Conservation (phyloP, 1,140 invertebrate species). For the Diploscapter pachys region DNA sequence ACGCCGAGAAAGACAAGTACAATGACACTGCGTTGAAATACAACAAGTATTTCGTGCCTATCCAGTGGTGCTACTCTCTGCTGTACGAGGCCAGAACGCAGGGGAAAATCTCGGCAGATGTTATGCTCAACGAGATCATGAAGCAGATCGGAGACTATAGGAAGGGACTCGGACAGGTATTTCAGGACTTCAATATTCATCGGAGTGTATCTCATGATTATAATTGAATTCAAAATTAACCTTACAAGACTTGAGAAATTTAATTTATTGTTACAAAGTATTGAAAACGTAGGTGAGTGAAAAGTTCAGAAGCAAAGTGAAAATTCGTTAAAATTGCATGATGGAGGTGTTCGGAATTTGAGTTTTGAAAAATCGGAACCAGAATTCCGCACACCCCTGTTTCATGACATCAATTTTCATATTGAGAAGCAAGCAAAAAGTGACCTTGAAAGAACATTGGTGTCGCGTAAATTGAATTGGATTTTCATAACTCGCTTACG, state of each 20-base stretch:
- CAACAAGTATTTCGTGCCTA: constrained; percentile 30
- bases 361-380: too few species aligned
- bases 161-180: constrained; percentile 8
- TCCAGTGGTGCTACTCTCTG: constrained; percentile 29
- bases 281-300: too few species aligned
- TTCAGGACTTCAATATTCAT: background rate
- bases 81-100: constrained; percentile 21
- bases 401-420: too few species aligned
- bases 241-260: too few species aligned
- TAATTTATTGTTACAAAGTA: too few species aligned
- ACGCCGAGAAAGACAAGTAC: constrained; percentile 16
- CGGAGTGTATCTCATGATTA: background rate
- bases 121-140: constrained; percentile 33
- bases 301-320: too few species aligned
- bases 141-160: constrained; percentile 26
- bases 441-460: background rate
- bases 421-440: background rate
- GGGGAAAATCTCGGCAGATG: constrained; percentile 32
- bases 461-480: background rate
- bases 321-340: too few species aligned
- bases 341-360: too few species aligned
- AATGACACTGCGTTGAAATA: constrained; percentile 3
- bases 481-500: background rate
- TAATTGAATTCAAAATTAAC: background rate
- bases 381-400: too few species aligned